Evolutionary conservation across 2,888 invertebrate species (phyloP).

Genomic region (Odontothrips loti): DNA sequence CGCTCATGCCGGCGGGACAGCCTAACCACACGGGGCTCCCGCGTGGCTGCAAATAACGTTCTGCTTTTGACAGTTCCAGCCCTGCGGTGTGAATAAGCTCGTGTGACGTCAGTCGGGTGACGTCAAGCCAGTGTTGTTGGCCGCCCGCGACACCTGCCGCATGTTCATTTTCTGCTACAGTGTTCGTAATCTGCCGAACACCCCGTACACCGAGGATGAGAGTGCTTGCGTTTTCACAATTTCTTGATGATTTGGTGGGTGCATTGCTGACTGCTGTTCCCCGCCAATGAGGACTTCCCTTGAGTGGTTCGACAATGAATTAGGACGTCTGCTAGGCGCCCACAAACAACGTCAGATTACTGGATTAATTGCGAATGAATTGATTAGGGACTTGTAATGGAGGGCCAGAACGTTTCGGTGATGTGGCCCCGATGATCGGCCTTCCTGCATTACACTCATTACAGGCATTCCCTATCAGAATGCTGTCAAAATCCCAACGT

Average conservation of each 20-base stretch:
- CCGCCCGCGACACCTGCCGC: background rate
- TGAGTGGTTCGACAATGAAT: background rate
- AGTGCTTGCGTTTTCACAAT: no score
- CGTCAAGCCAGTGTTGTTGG: background rate
- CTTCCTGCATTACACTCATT: background rate
- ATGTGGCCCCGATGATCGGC: background rate
- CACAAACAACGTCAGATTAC: background rate
- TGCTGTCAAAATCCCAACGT: conserved; percentile 63
- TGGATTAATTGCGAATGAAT: background rate
- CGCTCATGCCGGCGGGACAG: no score
- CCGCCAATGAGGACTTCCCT: background rate
- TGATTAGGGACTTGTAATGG: background rate
- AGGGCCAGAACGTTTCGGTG: background rate
- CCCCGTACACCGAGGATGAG: no score
- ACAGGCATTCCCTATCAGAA: conserved; percentile 39
- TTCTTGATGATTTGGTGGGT: background rate
- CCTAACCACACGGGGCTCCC: no score
- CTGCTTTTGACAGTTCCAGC: no score
- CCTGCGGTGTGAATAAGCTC: background rate
- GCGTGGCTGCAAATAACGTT: background rate
- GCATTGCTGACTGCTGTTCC: background rate
- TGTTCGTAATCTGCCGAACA: background rate
- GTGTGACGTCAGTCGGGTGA: background rate
- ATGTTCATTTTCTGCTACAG: background rate
- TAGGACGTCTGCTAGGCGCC: background rate